These are phyloP conservation scores for Micronycteris hirsuta DNA, from an alignment of 2,113 vertebrate genomes.

Conservation along the genomic window DNA sequence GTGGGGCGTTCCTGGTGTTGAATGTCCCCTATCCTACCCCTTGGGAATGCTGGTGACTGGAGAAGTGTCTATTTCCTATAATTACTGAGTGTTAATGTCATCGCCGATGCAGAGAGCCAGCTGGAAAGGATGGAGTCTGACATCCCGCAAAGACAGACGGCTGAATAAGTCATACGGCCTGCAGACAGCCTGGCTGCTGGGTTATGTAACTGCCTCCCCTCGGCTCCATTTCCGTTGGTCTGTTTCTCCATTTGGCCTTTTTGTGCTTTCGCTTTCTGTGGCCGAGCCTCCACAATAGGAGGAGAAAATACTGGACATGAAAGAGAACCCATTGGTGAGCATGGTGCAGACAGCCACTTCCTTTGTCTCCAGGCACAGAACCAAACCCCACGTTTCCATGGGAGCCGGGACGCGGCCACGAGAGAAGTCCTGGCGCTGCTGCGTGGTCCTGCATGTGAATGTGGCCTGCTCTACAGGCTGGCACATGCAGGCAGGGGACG, in stretches of 20 bases:
- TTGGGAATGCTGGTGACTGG: constrained; percentile 18
- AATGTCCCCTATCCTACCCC: neutral
- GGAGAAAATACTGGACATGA: constrained; percentile 46
- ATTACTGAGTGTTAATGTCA: constrained; percentile 53
- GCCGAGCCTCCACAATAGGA: constrained; percentile 21
- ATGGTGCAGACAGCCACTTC: neutral
- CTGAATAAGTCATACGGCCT: neutral
- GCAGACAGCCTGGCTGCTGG: constrained; percentile 46
- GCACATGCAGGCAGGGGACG: neutral
- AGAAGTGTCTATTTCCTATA: constrained; percentile 53
- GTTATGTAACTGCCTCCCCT: constrained; percentile 45
- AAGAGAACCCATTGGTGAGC: constrained; percentile 39
- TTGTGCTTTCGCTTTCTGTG: constrained; percentile 30
- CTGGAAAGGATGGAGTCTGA: constrained; percentile 36
- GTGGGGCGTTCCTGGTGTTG: neutral
- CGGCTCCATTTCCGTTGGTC: neutral
- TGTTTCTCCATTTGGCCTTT: constrained; percentile 7
- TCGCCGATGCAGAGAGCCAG: constrained; percentile 11
- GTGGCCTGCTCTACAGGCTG: neutral
- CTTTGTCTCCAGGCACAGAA: constrained; percentile 37
- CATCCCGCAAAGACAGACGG: constrained; percentile 46
- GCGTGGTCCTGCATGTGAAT: neutral
- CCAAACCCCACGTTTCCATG: constrained; percentile 25
- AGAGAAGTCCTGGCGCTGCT: neutral
- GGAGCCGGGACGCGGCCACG: neutral